A percentile compares a stretch with the other conserved stretches of the same genome.
Evolutionary conservation across 2,113 vertebrate genomes (phyloP).

Genomic region (Oryctolagus cuniculus): mOryCun1.1 NC_091453.1:26744001-26744500

Average conservation of each 20-base stretch:
- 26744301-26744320: neutral
- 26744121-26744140: neutral
- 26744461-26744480: neutral
- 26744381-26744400: neutral
- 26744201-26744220: neutral
- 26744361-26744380: neutral
- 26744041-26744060: conserved; percentile 39
- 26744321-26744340: neutral
- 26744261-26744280: neutral
- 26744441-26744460: no score
- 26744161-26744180: conserved; percentile 19
- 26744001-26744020: neutral
- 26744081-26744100: neutral
- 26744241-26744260: neutral
- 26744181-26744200: neutral
- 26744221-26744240: neutral
- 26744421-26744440: neutral
- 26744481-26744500: neutral
- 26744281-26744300: neutral
- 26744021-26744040: neutral
- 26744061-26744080: neutral
- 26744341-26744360: neutral
- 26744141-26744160: neutral
- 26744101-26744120: neutral
- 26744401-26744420: neutral